Percentiles rank a stretch among this genome's conserved stretches.
Evolutionary conservation across 2,888 invertebrate species (phyloP).

Genomic region (Caprella mutica): DNA sequence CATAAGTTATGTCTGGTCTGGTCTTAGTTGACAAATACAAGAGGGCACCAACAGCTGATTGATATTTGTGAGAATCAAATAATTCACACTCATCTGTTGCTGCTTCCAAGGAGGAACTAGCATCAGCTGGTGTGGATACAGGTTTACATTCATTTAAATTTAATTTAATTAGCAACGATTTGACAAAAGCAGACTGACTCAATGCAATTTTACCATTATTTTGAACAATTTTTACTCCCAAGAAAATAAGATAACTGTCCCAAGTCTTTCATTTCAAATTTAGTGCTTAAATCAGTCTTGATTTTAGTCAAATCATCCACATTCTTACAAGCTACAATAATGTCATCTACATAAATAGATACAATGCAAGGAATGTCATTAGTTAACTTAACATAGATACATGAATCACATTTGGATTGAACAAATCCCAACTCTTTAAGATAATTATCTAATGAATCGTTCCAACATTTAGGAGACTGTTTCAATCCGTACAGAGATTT

Average conservation of each 20-base stretch:
- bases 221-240: constrained; percentile 11
- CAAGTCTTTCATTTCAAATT: constrained; percentile 11
- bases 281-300: constrained; percentile 2
- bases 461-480: constrained; percentile 25
- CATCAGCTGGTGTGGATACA: constrained; percentile 12
- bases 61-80: constrained; percentile 9
- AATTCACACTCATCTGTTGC: constrained; percentile 3
- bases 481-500: constrained; percentile 29
- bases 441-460: constrained; percentile 5
- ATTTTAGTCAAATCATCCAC: background rate
- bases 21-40: constrained; percentile 16
- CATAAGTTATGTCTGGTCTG: constrained; percentile 22
- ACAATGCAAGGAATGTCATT: constrained; percentile 2
- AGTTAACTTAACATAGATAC: constrained; percentile 10
- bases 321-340: too few relatives aligned
- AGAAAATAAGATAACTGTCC: constrained; percentile 10
- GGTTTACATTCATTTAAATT: constrained; percentile 4
- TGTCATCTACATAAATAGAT: constrained; percentile 14
- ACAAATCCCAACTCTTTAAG: constrained; percentile 8
- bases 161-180: constrained; percentile 18
- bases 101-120: constrained; percentile 3
- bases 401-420: constrained; percentile 12
- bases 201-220: constrained; percentile 11
- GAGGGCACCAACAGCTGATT: constrained; percentile 17
- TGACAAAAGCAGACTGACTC: constrained; percentile 14